Evolutionary conservation across 2,888 invertebrate genomes (phyloP), one percentile per base, ranked within the genome.

Genomic region (Alloplasta piceator): DNA sequence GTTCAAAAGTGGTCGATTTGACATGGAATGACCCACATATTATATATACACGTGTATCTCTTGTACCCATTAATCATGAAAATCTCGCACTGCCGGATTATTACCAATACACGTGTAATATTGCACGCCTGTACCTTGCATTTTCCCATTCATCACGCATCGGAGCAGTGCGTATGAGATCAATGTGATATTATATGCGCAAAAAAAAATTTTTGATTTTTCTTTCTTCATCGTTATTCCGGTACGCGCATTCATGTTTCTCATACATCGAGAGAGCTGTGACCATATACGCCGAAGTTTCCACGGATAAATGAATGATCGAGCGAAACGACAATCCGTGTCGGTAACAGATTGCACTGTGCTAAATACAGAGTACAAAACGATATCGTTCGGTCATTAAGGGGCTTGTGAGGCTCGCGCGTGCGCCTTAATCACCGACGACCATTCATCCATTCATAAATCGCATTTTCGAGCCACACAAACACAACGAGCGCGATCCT

Each of bases 361-460:
- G 71, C 56, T 77, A 75, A 68, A 72, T 41, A 75, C 60, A 67
- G 60, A 43, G 48, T 55, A 61, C 43, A 83, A 77, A 84, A 83
- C 83, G 85, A 84, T 80, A 82, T 82, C 78, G 83, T 84, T 82
- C 80, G 85, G 85, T 87, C 87, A 87, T 85, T 87, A 86, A 48
- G 64, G 52, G 38, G 60, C 12, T 48, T 56, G 56, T 56, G 68
- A 26, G 56, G 58, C 58, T 38, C 75, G 83, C 76, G 41, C 9
- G 56, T 64, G 71, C 26, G 74, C 58, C 39, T 66, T 58, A 36
- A 26, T 12, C n/a, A 38, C n/a, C 70, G 48, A 66, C 70, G 60
- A 86, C 84, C 85, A 84, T 85, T 86, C 85, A 85, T 85, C 86
- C 89, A 89, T 89, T 89, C 89, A 89, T 88, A 84, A 89, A 88